These are phyloP conservation scores for Drosophila nigromelanica DNA, from an alignment of 1,140 invertebrate species.

Conservation along the genomic window DNA sequence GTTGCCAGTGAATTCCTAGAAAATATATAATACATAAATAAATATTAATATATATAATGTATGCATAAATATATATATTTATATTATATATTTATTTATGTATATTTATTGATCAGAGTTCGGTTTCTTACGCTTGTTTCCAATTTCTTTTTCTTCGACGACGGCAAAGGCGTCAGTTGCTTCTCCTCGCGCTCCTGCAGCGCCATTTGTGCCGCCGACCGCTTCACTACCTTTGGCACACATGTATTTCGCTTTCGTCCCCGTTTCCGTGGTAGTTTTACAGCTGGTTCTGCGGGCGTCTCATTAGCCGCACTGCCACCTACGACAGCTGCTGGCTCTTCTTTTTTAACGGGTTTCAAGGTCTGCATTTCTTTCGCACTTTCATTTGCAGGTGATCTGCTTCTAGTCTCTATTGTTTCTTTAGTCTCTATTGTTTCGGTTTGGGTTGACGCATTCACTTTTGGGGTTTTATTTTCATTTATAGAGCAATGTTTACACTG, in stretches of 20 bases:
- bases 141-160: slow-evolving; percentile 41
- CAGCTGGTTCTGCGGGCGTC: background rate
- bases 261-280: slow-evolving; percentile 56
- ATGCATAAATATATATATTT: too few relatives aligned
- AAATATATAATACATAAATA: background rate
- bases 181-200: slow-evolving; percentile 65
- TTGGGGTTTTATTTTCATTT: slow-evolving; percentile 26
- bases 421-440: slow-evolving; percentile 41
- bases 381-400: background rate
- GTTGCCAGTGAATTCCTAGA: background rate
- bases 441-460: slow-evolving; percentile 58
- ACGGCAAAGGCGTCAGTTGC: slow-evolving; percentile 55
- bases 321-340: background rate
- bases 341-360: slow-evolving; percentile 3
- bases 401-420: slow-evolving; percentile 3
- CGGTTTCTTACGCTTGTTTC: slow-evolving; percentile 31
- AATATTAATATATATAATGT: too few relatives aligned
- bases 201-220: slow-evolving; percentile 68
- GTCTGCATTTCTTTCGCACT: background rate
- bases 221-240: slow-evolving; percentile 71
- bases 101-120: background rate
- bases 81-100: too few relatives aligned
- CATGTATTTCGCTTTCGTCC: slow-evolving; percentile 74
- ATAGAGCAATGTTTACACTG: slow-evolving; percentile 51
- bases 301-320: background rate